Evolutionary conservation across 2,797 vertebrate genomes (phyloP), one percentile per base, ranked within the genome.

Genomic region (Epinephelus malabaricus): DNA sequence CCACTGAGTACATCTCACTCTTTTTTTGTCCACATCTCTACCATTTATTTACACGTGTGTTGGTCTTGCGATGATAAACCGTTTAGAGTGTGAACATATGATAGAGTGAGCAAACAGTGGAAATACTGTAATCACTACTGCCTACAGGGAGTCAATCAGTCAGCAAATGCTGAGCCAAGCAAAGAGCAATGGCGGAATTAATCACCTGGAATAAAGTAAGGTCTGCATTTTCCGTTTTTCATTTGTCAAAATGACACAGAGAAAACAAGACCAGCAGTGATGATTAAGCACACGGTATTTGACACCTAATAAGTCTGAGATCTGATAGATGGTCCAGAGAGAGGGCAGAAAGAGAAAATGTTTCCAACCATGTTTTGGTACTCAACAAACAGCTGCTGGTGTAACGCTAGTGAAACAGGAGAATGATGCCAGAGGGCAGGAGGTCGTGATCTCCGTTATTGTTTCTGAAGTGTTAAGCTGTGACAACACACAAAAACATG

Each of bases 281-380:
- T 91, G 84, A 92, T 90, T 75, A 86, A 90, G 86, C 68, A 50
- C 79, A 69, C 69, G 10, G 59, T 74, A 68, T 82, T 19, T 85
- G 86, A 88, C 87, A 82, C 43, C 78, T 90, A 87, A 86, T 91
- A 92, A 75, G 60, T 84, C 76, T 86, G 73, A 81, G 73, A 83
- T 77, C 73, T 88, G 85, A 83, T 78, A 47, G 70, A 92, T 91
- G 82, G 81, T 23, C 45, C 12, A 14, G 45, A 21, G 49, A 81
- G 72, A 49, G 23, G 54, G 54, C 51, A 73, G 21, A 45, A 43
- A 66, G 40, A 50, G 17, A 60, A 77, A 68, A 53, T 40, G 12
- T 77, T 69, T 69, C 46, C 64, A 72, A 25, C 50, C 30, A 53
- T 40, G 67, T 69, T 34, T 73, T 53, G 34, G 40, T 69, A 46